Evolutionary conservation across 2,113 vertebrate species (phyloP), one percentile per base, ranked within the genome.

Genomic region (Platichthys stellatus): DNA sequence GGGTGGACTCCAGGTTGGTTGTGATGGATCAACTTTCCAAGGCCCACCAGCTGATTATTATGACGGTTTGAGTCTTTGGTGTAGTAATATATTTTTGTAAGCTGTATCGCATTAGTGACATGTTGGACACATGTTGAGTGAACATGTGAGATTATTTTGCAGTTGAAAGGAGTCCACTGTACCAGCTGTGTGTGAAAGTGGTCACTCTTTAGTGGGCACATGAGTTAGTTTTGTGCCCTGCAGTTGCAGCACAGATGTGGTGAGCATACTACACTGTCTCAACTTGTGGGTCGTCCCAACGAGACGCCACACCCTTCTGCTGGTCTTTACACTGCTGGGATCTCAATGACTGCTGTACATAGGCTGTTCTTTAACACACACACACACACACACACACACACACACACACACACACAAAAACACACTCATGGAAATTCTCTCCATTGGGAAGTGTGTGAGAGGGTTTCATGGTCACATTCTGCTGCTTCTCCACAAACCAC

Each of bases 231-330:
- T 17, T 63, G 75, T 69, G 71, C 73, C 59, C 23, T 26, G 58
- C 69, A 67, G 60, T 74, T 69, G 59, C 20, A 63, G 69, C 7
- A 31, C 69, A 85, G 74, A 85, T 85, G 89, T 83, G 83, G 72
- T 1, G 7, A 79, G 49, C 21, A 11, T 12, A 49, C 63, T 51
- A 56, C 57, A 21, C 60, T 65, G 75, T 74, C 61, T 74, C 54
- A 73, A 63, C 58, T 59, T 62, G 62, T 49, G 63, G 66, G 31
- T 74, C 4, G 17, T 18, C 18, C 65, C 47, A 65, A 58, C 54
- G 57, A 14, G 58, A 4, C 9, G 69, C 74, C 82, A 73, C 85
- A 58, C 84, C 83, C 63, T 79, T 35, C 57, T 49, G 65, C 38
- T 54, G 76, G 66, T 31, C 31, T 31, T 31, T 31, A 31, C 31